Percentiles rank a stretch among this genome's conserved stretches.
These are phyloP conservation scores for Chrysolophus pictus DNA, from an alignment of 2,797 vertebrate genomes.

Conservation along the genomic window DNA sequence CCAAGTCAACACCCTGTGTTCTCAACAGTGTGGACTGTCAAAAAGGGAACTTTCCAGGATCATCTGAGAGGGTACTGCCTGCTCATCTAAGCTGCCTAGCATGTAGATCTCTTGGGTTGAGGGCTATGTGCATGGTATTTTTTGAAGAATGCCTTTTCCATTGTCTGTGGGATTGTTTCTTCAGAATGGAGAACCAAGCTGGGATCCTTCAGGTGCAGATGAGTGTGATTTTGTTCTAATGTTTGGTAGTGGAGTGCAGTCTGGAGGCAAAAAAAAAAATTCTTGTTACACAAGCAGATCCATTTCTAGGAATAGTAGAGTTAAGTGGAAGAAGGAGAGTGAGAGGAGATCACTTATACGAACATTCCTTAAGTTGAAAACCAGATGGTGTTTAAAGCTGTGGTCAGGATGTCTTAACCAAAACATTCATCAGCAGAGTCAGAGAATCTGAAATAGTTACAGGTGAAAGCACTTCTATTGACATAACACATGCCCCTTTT, in stretches of 20 bases:
- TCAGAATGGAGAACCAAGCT: background rate
- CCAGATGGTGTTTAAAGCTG: background rate
- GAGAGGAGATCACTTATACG: background rate
- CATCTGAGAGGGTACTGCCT: background rate
- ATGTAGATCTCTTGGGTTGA: background rate
- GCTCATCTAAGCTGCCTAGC: background rate
- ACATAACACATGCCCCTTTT: background rate
- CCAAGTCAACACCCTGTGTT: background rate
- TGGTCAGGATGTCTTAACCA: background rate
- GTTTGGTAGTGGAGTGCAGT: background rate
- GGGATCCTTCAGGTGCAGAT: background rate
- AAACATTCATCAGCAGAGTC: background rate
- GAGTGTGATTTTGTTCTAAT: rapidly evolving
- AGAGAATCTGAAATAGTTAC: background rate
- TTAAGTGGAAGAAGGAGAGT: background rate
- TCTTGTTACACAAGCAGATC: background rate
- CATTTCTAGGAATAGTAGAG: background rate
- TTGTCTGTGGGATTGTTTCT: background rate
- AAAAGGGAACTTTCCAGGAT: background rate
- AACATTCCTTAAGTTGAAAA: background rate
- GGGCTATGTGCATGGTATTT: background rate
- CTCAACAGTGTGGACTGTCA: background rate
- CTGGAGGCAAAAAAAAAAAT: background rate
- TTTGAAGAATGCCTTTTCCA: background rate
- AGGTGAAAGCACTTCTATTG: background rate